phyloP scores from a whole-genome alignment of 1,140 invertebrate species.

The Caenorhabditis tropicalis region DNA sequence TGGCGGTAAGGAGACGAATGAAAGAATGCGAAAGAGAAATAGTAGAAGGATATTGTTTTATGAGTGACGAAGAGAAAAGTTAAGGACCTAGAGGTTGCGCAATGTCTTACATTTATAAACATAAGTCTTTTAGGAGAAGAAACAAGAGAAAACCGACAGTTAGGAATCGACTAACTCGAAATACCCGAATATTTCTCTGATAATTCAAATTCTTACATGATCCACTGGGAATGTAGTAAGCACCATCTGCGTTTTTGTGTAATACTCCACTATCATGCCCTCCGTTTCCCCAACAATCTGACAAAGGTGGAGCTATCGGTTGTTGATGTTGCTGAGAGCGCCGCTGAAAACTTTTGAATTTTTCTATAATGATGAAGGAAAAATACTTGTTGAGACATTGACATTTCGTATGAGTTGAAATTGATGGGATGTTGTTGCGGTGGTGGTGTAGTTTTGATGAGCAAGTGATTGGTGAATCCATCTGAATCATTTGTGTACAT shows the following conservation, averaged over 20 bases:
- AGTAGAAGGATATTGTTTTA: constrained; percentile 18
- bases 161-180: no score
- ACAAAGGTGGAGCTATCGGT: constrained; percentile 14
- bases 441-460: constrained; percentile 24
- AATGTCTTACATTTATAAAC: neutral
- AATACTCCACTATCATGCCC: constrained; percentile 20
- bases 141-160: neutral
- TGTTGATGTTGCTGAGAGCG: constrained; percentile 44
- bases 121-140: neutral
- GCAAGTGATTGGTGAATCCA: constrained; percentile 13
- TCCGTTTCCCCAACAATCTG: constrained; percentile 36
- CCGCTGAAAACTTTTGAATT: neutral
- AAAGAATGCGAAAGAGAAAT: neutral
- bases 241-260: constrained; percentile 48
- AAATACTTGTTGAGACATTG: constrained; percentile 46
- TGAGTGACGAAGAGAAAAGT: neutral
- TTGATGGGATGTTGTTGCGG: neutral
- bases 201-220: no score
- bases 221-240: constrained; percentile 46
- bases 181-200: no score
- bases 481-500: neutral
- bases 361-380: neutral
- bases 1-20: neutral
- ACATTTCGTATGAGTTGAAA: constrained; percentile 52
- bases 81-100: constrained; percentile 15